Conservation (phyloP, 2,113 vertebrate genomes). For the Axis porcinus region DNA sequence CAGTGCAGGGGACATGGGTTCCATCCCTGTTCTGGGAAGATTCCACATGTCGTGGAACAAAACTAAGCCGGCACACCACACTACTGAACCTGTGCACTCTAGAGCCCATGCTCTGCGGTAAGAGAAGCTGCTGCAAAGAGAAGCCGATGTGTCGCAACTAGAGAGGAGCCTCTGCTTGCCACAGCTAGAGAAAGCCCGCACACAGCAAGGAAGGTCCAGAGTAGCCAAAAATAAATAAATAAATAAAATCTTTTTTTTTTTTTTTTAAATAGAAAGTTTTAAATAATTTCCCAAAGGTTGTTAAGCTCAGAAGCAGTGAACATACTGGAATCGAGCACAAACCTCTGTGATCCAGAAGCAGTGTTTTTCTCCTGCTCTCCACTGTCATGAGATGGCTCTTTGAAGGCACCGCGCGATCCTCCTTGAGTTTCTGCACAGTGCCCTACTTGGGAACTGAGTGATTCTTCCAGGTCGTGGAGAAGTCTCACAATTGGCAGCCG, state of each 20-base stretch:
- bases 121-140: background rate
- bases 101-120: background rate
- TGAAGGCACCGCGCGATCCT: background rate
- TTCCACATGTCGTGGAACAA: background rate
- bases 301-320: background rate
- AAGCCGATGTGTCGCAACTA: rapidly evolving
- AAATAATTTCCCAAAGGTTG: background rate
- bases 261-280: background rate
- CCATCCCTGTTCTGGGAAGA: background rate
- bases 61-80: background rate
- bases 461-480: background rate
- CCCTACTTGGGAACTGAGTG: background rate
- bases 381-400: background rate
- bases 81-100: background rate
- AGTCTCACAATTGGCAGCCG: background rate
- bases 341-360: background rate
- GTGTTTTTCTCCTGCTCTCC: background rate
- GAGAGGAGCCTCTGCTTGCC: background rate
- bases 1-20: background rate
- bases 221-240: background rate
- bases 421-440: background rate
- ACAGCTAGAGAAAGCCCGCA: background rate
- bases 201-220: background rate
- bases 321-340: background rate
- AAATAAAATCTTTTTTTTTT: background rate